Base-by-base conservation (phyloP, 1,140 invertebrate species). In the Drosophila tropicalis region DNA sequence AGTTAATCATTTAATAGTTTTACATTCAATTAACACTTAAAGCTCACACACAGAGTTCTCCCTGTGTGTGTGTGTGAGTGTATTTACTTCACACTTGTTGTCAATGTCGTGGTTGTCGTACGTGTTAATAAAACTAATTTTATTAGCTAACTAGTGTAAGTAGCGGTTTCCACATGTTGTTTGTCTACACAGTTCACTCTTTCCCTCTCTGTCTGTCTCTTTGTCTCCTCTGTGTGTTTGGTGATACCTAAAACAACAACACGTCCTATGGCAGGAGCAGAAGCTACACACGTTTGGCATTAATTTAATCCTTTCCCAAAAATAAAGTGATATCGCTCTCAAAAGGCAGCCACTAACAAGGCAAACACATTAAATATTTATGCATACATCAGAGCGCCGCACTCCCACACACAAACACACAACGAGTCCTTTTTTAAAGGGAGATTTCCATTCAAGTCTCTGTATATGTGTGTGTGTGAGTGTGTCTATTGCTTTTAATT, bases 231-330 rank as follows among this genome's bases (percentile, higher is more conserved):
- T 56, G 55, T 63, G 65, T 62, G 9, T 55, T 47, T 77, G 71
- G 78, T 66, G 62, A 47, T 77, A 58, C 80, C 84, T 89, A 87
- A 84, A 87, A 87, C 71, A 87, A 89, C 84, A 89, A 69, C 41
- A 72, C 44, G 44, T 51, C 44, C 44, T 51, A 58, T 55, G 58
- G 29, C 22, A 32, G 47, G 2, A 17, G 17, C 17, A 55, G 34
- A 19, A 54, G 39, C 44, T 47, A 71, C 70, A 79, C 80, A 84
- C 84, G 84, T 89, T 81, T 89, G 84, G 84, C 80, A 90, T 90
- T 90, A 87, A 90, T 87, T 87, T 91, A 91, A 91, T 91, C 90
- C 87, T 91, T 90, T 90, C 90, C 90, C 78, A 85, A 91, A 80
- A 91, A 91, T 91, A 81, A 91, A 91, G 85, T 91, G 82, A 91